Evolutionary conservation across 1,140 invertebrate genomes (phyloP).

Genomic region (Ladona fulva): DNA sequence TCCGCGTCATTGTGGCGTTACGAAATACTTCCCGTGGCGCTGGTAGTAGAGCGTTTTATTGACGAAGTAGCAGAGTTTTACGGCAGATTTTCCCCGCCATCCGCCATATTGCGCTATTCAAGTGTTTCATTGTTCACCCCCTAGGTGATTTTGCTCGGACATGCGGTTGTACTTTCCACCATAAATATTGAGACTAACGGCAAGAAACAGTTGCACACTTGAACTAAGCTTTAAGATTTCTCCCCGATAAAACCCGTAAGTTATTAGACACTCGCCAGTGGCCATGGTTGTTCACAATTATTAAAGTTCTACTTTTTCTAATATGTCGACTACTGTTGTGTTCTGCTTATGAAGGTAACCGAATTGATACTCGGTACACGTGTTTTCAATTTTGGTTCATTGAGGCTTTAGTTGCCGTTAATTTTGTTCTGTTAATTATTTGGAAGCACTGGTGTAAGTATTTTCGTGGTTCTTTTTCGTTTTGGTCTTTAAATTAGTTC

Average conservation of each 20-base stretch:
- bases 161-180: background rate
- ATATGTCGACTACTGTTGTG: constrained; percentile 5
- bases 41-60: constrained; percentile 12
- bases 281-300: background rate
- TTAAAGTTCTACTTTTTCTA: background rate
- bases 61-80: constrained; percentile 8
- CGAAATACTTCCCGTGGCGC: background rate
- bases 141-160: constrained; percentile 3
- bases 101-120: constrained; percentile 20
- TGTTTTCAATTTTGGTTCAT: background rate
- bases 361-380: background rate
- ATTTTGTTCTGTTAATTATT: background rate
- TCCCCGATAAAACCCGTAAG: background rate
- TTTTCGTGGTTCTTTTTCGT: background rate
- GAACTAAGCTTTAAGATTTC: background rate
- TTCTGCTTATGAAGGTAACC: constrained; percentile 1
- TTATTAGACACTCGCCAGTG: background rate
- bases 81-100: constrained; percentile 19
- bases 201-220: background rate
- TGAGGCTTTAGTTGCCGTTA: background rate
- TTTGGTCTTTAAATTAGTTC: background rate
- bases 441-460: background rate
- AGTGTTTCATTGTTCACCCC: constrained; percentile 21
- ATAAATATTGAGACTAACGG: background rate
- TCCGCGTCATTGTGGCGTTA: too few relatives aligned